Conservation (phyloP, 2,113 vertebrate species). For the Halichoeres trimaculatus region DNA sequence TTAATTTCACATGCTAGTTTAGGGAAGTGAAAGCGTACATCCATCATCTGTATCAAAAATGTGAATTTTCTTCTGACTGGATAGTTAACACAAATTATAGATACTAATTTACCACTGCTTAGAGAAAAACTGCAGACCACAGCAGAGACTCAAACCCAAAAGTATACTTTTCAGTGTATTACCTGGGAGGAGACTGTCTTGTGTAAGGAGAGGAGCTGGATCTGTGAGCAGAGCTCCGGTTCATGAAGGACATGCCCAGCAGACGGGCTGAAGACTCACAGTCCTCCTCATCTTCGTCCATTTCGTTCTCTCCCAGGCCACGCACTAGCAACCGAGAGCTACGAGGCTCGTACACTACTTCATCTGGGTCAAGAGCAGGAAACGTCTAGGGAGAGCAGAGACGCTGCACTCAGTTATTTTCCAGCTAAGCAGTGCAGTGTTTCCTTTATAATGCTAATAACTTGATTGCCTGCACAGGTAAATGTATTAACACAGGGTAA, state of each 20-base stretch:
- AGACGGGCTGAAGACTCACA: slow-evolving; percentile 95
- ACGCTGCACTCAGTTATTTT: slow-evolving; percentile 6
- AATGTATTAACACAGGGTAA: slow-evolving; percentile 18
- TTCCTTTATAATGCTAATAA: slow-evolving; percentile 1
- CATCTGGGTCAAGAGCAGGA: slow-evolving; percentile 91
- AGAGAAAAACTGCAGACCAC: background rate
- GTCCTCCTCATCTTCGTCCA: slow-evolving; percentile 97
- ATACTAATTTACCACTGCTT: background rate
- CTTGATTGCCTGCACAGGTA: background rate
- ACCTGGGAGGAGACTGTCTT: slow-evolving; percentile 81
- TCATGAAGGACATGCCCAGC: slow-evolving; percentile 98
- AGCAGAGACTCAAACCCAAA: background rate
- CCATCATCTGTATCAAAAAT: background rate
- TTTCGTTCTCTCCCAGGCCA: slow-evolving; percentile 93
- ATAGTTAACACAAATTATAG: background rate
- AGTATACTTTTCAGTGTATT: slow-evolving; percentile 3
- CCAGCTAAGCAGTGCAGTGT: background rate
- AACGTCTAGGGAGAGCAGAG: slow-evolving; percentile 55
- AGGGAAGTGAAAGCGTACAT: background rate
- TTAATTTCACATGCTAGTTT: background rate
- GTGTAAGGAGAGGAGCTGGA: slow-evolving; percentile 80
- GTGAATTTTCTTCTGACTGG: background rate
- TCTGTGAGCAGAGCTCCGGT: slow-evolving; percentile 89
- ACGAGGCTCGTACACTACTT: slow-evolving; percentile 91
- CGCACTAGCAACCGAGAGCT: slow-evolving; percentile 94